Evolutionary conservation across 2,113 vertebrate genomes (phyloP), one percentile per base, ranked within the genome.

Genomic region (Brachyhypopomus occidentalis): DNA sequence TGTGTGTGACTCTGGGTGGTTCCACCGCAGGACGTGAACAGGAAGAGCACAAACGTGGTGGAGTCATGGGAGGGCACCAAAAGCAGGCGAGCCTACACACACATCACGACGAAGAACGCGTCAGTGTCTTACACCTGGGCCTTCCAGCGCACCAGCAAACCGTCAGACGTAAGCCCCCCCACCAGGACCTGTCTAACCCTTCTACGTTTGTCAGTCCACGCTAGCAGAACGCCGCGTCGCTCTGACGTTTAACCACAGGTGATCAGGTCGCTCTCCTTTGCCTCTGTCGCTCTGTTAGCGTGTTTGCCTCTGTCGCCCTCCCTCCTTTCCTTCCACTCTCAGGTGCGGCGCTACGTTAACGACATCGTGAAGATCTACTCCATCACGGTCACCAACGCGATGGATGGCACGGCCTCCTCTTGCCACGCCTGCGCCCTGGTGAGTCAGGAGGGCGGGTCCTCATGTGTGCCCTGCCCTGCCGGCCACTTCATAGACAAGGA

Each of bases 91-190:
- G 94, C 94, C 2, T 99, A 97, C 75, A 96, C 96, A 27, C 96
- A 98, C 58, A 58, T 96, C 55, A 93, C 98, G 90, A 95, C 94
- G 56, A 96, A 96, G 90, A 99, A 99, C 0, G 96, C 96, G 78
- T 96, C 97, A 0, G 96, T 97, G 66, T 97, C 97, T 0, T 99
- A 97, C 90, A 99, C 97, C 0, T 99, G 97, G 98, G 97, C 97
- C 34, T 99, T 99, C 87, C 97, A 99, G 90, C 96, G 96, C 85
- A 97, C 96, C 36, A 99, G 95, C 1, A 95, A 95, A 62, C 95
- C 95, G 12, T 94, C 95, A 78, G 96, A 96, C 84, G 98, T 97
- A 92, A 96, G 96, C 45, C 9, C 12, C 45, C 45, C 9, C 45
- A 14, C 7, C 45, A 14, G 12, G 45, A 52, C 45, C 2, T 7